Base-by-base conservation (phyloP, 2,797 vertebrate genomes). In the Hephaestus fuliginosus region DNA sequence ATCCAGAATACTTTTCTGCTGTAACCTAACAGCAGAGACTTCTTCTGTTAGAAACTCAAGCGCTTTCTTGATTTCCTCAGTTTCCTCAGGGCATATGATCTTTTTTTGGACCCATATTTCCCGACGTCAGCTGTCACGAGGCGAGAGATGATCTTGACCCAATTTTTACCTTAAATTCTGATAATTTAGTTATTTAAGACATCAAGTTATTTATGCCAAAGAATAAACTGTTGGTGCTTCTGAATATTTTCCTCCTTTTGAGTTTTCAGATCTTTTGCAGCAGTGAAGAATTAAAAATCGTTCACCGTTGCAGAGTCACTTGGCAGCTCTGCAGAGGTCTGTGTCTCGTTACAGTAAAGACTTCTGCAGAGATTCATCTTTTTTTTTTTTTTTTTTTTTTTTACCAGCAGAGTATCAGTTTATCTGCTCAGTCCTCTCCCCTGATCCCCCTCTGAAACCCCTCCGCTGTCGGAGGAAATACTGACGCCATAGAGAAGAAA, bases 261-360 rank as follows among this genome's bases (percentile, higher is more conserved):
- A 39, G 17, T 20, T 15, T 2, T 8, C 39, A 18, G 30, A 43
- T 62, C 18, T 30, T 9, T 60, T 62, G 9, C 41, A n/a, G 25
- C 43, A 41, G 41, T 1, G 6, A 49, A 33, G 10, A 11, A 1
- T 60, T 30, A 33, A 18, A 43, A 62, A 15, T 36, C 44, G 44
- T 33, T 60, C 66, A 61, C 36, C 70, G 2, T 9, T 14, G 15
- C 52, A 2, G 60, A 53, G 15, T 39, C 20, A 18, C 58, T 33
- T 33, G 36, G 28, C 3, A 7, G 3, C 3, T 49, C 44, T 1
- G 28, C 58, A 10, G 7, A 3, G 18, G 52, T 68, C 84, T 77
- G 78, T 1, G 8, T 81, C 48, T 60, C 9, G 52, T 81, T 56
- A 70, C 57, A 36, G 57, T 41, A 20, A 60, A 63, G 49, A 67